Evolutionary conservation across 2,888 invertebrate species (phyloP), one percentile per base, ranked within the genome.

Genomic region (Liodrosophila aerea): DNA sequence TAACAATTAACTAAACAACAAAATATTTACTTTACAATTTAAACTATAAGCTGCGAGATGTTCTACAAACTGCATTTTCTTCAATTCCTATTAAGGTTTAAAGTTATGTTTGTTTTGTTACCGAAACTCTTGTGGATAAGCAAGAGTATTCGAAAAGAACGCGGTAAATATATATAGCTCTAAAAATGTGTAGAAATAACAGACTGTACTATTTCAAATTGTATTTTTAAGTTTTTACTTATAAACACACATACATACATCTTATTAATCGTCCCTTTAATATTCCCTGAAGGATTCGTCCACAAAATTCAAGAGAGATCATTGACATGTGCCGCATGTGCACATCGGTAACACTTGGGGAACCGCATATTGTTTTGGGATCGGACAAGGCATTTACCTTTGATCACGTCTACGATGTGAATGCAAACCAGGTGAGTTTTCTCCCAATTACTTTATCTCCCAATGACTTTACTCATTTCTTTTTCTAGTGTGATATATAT

Each of bases 351-450:
- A 94, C 95, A 13, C 94, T 95, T 0, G 95, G 94, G 36, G 97
- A 98, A 84, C 97, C 97, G 0, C 97, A 97, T 88, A 95, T 99
- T 31, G 94, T 96, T 70, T 92, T 99, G 37, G 98, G 98, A 51
- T 94, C 95, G 33, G 98, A 98, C 91, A 96, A 98, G 87, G 95
- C 96, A 41, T 98, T 98, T 91, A 98, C 98, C 16, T 99, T 97
- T 91, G 98, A 99, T 91, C 95, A 95, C 90, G 98, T 99, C 40
- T 99, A 97, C 90, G 97, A 98, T 89, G 94, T 94, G 51, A 92
- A 91, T 53, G 92, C 94, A 37, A 90, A 90, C 49, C 99, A 98
- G 91, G 93, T 92, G 56, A 33, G 44, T 15, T 11, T 4, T 4
- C 0, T 9, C 1, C 0, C 2, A 5, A 4, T 5, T 1, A 11